A percentile compares a stretch with the other conserved stretches of the same genome.
These are phyloP conservation scores for Amia ocellicauda DNA, from an alignment of 2,113 vertebrate species.

Conservation along the genomic window DNA sequence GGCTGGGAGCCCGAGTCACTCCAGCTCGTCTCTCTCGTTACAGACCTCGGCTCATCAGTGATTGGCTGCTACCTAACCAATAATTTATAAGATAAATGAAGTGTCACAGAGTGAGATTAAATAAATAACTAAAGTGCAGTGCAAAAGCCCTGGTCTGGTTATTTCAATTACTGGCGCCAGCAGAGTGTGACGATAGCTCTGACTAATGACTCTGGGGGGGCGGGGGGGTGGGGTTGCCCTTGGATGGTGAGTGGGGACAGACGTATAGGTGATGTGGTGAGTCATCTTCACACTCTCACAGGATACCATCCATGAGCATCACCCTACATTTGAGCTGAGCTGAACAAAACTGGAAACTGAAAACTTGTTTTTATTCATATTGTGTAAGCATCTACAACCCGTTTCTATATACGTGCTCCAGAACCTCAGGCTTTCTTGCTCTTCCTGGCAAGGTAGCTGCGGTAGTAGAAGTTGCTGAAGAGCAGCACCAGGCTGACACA, in stretches of 20 bases:
- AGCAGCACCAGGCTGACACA: slow-evolving; percentile 58
- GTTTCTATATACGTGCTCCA: too few relatives aligned
- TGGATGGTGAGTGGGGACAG: slow-evolving; percentile 42
- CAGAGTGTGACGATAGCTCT: slow-evolving; percentile 61
- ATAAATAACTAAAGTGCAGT: slow-evolving; percentile 51
- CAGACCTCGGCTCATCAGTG: slow-evolving; percentile 29
- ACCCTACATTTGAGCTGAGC: slow-evolving; percentile 13
- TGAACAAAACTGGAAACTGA: slow-evolving; percentile 19
- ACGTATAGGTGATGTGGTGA: slow-evolving; percentile 28
- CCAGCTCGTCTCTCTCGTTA: neutral
- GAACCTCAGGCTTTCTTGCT: slow-evolving; percentile 40
- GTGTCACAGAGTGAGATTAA: slow-evolving; percentile 58
- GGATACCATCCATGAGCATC: neutral
- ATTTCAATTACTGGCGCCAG: slow-evolving; percentile 66
- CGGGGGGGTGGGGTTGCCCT: slow-evolving; percentile 52
- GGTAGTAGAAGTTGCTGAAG: slow-evolving; percentile 59
- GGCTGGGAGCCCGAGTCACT: neutral
- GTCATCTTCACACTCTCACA: neutral
- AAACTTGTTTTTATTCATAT: too few relatives aligned
- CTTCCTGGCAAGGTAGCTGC: slow-evolving; percentile 44
- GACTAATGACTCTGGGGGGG: slow-evolving; percentile 61
- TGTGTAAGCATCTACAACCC: too few relatives aligned
- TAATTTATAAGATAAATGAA: slow-evolving; percentile 57
- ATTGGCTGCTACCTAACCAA: slow-evolving; percentile 56
- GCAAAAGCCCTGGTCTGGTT: slow-evolving; percentile 58